phyloP scores from a whole-genome alignment of 1,140 invertebrate species.

The Pantala flavescens region DNA sequence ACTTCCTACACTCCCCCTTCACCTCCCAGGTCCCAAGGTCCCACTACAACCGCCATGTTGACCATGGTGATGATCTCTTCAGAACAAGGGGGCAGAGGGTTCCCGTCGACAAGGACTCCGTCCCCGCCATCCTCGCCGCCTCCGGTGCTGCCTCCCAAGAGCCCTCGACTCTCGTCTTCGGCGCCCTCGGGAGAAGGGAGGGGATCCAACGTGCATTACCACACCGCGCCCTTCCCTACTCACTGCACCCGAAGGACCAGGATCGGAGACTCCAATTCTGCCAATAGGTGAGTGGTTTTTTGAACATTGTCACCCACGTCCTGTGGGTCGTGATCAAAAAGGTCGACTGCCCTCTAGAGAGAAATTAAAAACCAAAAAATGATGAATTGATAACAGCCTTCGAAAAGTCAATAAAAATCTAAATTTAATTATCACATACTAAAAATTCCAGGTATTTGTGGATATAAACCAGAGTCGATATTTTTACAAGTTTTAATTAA shows the following conservation, averaged over 20 bases:
- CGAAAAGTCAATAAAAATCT: too few species aligned
- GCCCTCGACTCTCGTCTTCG: slow-evolving; percentile 36
- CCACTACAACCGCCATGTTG: not conserved
- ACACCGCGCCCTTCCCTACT: slow-evolving; percentile 35
- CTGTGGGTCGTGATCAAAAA: too few species aligned
- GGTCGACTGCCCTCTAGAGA: too few species aligned
- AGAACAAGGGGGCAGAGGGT: not conserved
- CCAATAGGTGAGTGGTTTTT: not conserved
- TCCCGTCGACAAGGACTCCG: not conserved
- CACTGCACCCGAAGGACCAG: slow-evolving; percentile 26
- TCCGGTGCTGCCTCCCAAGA: slow-evolving; percentile 43
- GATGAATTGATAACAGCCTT: too few species aligned
- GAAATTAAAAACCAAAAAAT: too few species aligned
- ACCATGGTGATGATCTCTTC: slow-evolving; percentile 4
- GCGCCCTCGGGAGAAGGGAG: slow-evolving; percentile 30
- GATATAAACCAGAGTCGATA: too few species aligned
- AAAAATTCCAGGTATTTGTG: too few species aligned
- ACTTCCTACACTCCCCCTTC: not conserved
- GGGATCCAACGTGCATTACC: slow-evolving; percentile 32
- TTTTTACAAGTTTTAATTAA: too few species aligned
- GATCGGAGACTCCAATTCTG: slow-evolving; percentile 41
- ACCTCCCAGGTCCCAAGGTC: not conserved
- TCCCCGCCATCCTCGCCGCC: slow-evolving; percentile 42
- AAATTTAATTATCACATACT: too few species aligned
- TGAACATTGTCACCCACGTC: too few species aligned